Evolutionary conservation across 2,888 invertebrate species (phyloP), one percentile per base, ranked within the genome.

Genomic region (Synergus gifuensis): DNA sequence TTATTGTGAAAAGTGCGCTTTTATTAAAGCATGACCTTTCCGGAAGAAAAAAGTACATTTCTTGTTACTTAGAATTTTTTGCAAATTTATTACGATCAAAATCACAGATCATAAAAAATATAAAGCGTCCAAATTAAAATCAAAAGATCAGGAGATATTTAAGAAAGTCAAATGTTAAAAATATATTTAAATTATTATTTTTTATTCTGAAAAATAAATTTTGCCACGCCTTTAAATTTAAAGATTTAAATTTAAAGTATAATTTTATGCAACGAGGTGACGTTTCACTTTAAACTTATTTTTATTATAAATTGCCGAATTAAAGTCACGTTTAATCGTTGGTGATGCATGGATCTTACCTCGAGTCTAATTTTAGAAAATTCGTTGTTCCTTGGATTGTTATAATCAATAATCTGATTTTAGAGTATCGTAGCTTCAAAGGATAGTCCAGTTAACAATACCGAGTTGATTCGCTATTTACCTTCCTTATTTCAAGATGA

Each of bases 371-470:
- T 46, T 67, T 67, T 46, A 46, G 46, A 67, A 22, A 28, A 46
- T 46, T 67, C 22, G 14, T 67, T 46, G 46, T 22, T 46, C 46
- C 42, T 44, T 14, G 46, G 22, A 28, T 67, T 46, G 22, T 46
- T n/a, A 3, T 22, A 67, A 67, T 67, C 67, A 67, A 67, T 67
- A 67, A 46, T 67, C 14, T 46, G 46, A 67, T 67, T 67, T 46
- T 46, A 67, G 28, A 62, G 14, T 14, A 18, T 22, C n/a, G 46
- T 67, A 46, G 14, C 14, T 18, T 67, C 46, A 46, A 46, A 67
- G 22, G 67, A 44, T 46, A 44, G n/a, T 36, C 40, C 42, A 44
- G 11, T 62, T 62, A 14, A 28, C 28, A 28, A 28, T 62, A 28
- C 18, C 7, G 14, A 62, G 22, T 62, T 28, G 22, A 62, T 22